phyloP scores from a whole-genome alignment of 2,797 vertebrate genomes.

The Tragopan temminckii region DNA sequence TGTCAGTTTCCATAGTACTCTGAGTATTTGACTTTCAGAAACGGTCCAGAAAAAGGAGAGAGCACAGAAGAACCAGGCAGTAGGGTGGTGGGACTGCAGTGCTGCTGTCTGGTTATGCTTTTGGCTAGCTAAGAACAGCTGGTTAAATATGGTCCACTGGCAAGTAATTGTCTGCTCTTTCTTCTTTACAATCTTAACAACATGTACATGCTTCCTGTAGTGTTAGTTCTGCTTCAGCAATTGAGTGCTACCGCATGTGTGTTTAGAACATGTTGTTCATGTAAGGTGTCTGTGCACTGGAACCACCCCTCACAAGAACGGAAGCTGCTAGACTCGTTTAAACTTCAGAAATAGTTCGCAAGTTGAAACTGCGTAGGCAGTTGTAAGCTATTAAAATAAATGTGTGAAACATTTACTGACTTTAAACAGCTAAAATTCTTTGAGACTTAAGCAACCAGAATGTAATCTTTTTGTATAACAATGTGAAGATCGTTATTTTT shows the following conservation, averaged over 20 bases:
- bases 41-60: accelerated
- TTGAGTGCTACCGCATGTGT: not conserved
- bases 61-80: not conserved
- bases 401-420: not conserved
- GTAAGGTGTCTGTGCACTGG: accelerated
- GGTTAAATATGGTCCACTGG: not conserved
- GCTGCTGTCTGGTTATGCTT: not conserved
- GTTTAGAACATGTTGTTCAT: not conserved
- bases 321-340: not conserved
- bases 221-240: not conserved
- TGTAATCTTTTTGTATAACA: not conserved
- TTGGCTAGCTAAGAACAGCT: not conserved
- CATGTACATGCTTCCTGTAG: not conserved
- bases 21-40: not conserved
- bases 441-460: not conserved
- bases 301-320: not conserved
- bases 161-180: not conserved
- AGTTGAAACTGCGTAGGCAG: not conserved
- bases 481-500: not conserved
- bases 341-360: not conserved
- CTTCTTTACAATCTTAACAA: not conserved
- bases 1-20: not conserved
- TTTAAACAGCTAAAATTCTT: not conserved
- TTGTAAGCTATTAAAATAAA: not conserved
- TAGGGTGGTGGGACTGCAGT: not conserved